Conservation (phyloP, 2,113 vertebrate species). For the Craseonycteris thonglongyai region DNA sequence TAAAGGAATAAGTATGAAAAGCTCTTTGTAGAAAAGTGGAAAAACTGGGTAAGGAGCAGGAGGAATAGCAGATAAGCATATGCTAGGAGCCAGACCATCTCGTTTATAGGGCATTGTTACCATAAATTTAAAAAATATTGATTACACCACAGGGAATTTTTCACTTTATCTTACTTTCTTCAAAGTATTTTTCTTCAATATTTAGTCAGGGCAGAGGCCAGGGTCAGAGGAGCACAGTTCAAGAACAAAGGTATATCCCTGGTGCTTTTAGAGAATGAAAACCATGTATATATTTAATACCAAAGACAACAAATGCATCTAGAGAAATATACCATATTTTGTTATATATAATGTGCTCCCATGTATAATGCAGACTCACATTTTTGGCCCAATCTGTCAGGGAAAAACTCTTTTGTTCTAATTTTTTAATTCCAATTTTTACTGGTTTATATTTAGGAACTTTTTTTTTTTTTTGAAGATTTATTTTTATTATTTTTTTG, state of each 20-base stretch:
- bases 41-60: fast-evolving
- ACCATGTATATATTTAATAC: neutral
- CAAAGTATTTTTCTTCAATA: neutral
- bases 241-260: neutral
- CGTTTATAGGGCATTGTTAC: neutral
- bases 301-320: neutral
- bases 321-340: neutral
- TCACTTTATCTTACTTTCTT: neutral
- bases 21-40: neutral
- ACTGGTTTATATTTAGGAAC: too few species aligned
- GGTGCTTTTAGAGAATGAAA: neutral
- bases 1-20: neutral
- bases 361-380: too few species aligned
- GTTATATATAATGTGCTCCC: too few species aligned
- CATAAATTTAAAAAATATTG: neutral
- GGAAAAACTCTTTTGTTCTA: too few species aligned
- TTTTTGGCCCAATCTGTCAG: too few species aligned
- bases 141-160: neutral
- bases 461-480: too few species aligned
- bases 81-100: neutral
- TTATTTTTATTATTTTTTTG: too few species aligned
- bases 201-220: neutral
- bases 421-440: too few species aligned
- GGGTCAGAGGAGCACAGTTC: neutral
- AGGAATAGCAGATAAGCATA: too few species aligned